Evolutionary conservation across 2,888 invertebrate species (phyloP).

Genomic region (Drosophila koepferae): DNA sequence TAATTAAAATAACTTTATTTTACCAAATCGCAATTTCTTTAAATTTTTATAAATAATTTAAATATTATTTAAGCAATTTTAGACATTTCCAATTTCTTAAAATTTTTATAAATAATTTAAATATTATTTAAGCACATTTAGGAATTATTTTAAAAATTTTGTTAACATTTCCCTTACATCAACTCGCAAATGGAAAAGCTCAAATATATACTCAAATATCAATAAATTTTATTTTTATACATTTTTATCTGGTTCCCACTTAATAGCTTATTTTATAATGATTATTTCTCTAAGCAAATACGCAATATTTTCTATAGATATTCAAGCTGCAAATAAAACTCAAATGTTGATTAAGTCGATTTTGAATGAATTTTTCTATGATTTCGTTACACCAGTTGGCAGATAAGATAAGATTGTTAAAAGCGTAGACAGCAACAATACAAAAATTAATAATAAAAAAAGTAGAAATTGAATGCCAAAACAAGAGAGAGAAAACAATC

Average conservation of each 20-base stretch:
- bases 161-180: not conserved
- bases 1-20: not conserved
- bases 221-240: not conserved
- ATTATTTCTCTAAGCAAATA: not conserved
- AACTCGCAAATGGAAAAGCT: not conserved
- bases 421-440: slow-evolving; percentile 15
- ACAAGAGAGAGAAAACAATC: slow-evolving; percentile 40
- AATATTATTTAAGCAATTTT: not conserved
- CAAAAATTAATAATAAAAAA: slow-evolving; percentile 13
- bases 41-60: not conserved
- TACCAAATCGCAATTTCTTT: too few species aligned
- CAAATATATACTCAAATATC: not conserved
- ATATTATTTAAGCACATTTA: not conserved
- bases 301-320: not conserved
- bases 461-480: slow-evolving; percentile 32
- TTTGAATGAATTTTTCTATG: slow-evolving; percentile 39
- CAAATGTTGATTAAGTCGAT: slow-evolving; percentile 11
- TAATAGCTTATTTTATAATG: not conserved
- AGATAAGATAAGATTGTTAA: slow-evolving; percentile 68
- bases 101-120: not conserved
- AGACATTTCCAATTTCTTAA: too few species aligned
- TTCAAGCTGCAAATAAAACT: not conserved
- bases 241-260: not conserved
- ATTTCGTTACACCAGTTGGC: slow-evolving; percentile 27
- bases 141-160: not conserved